Base-by-base conservation (phyloP, 2,888 invertebrate species). In the Dendrolimus pini region DNA sequence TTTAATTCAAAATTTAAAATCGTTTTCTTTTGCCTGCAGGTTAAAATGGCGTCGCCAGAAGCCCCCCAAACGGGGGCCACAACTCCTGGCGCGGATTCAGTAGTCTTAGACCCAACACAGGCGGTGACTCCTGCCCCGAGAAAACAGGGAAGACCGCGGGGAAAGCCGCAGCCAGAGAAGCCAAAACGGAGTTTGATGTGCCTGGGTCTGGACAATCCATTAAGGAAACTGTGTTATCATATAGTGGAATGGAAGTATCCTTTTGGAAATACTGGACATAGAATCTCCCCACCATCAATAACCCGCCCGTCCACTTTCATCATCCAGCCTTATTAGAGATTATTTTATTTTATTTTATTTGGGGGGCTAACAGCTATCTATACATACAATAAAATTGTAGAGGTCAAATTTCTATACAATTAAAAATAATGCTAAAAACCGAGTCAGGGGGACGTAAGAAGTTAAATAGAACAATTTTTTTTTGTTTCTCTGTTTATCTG, bases 231-330 rank as follows among this genome's bases (percentile, higher is more conserved):
- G 73, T 99, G 99, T 91, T 99, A 99, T 82, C 95, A 95, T 79
- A 95, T 99, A 71, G 98, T 98, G 61, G 99, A 99, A 90, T 99
- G 99, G 99, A 99, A 98, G 98, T 98, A 98, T 98, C 98, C 97
- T 97, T 97, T 96, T 89, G 8, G 64, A 69, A 61, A n/a, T 41
- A 47, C 1, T 41, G 6, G 30, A 30, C 30, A 6, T 30, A 30
- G 30, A 30, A 6, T 30, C 0, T 30, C 6, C 6, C 30, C 30
- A 30, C 30, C 30, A 30, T 30, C 6, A 30, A 30, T 30, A 30
- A 0, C 30, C 30, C 6, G 30, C 30, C 6, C 30, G 30, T 30
- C 0, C 6, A 3, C 30, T 30, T 30, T 30, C 30, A 6, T 30
- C 30, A 30, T 30, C 30, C 30, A 30, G 6, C 30, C 6, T 6